Evolutionary conservation across 1,140 invertebrate genomes (phyloP).

Genomic region (Branchinecta lynchi): DNA sequence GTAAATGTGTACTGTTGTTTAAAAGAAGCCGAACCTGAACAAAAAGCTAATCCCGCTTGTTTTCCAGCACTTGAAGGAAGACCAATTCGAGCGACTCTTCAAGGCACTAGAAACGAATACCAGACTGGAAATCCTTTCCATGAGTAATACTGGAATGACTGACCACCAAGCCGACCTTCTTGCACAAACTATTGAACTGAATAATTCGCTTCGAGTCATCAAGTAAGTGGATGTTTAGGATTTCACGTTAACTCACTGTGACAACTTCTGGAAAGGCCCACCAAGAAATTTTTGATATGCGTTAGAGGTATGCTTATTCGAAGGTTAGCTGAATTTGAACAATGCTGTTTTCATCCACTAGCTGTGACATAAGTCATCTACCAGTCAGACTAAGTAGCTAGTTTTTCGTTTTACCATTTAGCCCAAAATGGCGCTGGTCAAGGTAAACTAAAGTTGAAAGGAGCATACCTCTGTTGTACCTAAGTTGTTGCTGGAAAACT

Average conservation of each 20-base stretch:
- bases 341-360: no score
- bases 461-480: no score
- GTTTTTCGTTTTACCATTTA: no score
- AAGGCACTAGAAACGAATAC: conserved; percentile 76
- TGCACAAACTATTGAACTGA: conserved; percentile 67
- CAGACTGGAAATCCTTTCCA: conserved; percentile 70
- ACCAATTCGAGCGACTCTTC: conserved; percentile 77
- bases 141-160: conserved; percentile 83
- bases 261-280: background rate
- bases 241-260: background rate
- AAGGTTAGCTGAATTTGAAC: background rate
- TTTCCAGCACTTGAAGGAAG: conserved; percentile 85
- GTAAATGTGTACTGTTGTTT: no score
- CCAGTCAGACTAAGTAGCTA: no score
- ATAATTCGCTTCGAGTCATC: conserved; percentile 69
- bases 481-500: no score
- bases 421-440: no score
- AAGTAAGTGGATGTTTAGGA: conserved; percentile 40
- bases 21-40: background rate
- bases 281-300: background rate
- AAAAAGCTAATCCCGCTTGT: conserved; percentile 19
- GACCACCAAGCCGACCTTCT: conserved; percentile 70
- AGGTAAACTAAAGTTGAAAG: no score
- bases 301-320: background rate
- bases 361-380: no score